phyloP scores from a whole-genome alignment of 2,113 vertebrate species.

The Panurus biarmicus region DNA sequence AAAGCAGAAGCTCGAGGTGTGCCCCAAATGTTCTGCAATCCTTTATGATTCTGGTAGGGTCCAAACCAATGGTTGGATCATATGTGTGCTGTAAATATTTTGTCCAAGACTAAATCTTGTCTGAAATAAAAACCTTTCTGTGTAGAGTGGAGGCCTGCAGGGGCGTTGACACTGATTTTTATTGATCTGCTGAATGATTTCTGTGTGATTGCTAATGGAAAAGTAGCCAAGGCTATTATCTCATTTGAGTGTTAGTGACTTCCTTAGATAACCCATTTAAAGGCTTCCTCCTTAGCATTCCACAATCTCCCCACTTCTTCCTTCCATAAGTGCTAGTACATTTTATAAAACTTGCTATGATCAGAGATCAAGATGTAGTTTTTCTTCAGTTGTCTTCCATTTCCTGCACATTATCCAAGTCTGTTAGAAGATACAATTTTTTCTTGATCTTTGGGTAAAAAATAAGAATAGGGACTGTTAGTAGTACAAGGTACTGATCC shows the following conservation, averaged over 20 bases:
- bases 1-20: background rate
- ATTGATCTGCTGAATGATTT: background rate
- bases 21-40: background rate
- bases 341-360: background rate
- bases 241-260: background rate
- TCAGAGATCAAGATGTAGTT: background rate
- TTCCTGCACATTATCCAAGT: background rate
- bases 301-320: background rate
- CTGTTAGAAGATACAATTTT: background rate
- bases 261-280: background rate
- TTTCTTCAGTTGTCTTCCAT: background rate
- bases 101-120: background rate
- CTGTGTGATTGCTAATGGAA: background rate
- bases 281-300: background rate
- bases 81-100: background rate
- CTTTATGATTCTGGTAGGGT: background rate
- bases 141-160: background rate
- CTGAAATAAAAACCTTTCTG: background rate
- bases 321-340: background rate
- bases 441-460: background rate
- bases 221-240: background rate
- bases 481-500: background rate
- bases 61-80: background rate
- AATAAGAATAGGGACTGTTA: background rate
- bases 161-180: background rate